Percentiles rank a stretch among this genome's conserved stretches.
Conservation (phyloP, 2,113 vertebrate genomes). For the Bolborhynchus lineola region DNA sequence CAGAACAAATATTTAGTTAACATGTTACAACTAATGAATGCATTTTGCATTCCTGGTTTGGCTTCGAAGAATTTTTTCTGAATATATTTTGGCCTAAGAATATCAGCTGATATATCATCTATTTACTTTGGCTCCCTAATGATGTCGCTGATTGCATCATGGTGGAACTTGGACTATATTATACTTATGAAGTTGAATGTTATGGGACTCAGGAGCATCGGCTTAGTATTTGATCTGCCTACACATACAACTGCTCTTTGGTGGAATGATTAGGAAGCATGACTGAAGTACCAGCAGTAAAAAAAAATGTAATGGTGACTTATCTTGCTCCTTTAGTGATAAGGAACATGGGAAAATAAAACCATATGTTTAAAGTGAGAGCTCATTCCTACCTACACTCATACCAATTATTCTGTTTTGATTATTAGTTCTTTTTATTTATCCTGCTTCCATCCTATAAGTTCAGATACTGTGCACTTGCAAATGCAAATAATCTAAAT, state of each 20-base stretch:
- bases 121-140: constrained; percentile 26
- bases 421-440: not conserved
- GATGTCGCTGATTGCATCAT: not conserved
- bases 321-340: not conserved
- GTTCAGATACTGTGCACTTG: not conserved
- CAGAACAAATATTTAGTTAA: constrained; percentile 23
- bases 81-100: not conserved
- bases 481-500: not conserved
- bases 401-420: not conserved
- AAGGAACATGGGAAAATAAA: not conserved
- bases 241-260: not conserved
- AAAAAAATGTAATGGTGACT: not conserved
- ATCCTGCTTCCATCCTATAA: not conserved
- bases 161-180: not conserved
- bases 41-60: not conserved
- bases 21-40: not conserved
- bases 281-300: not conserved
- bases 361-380: not conserved
- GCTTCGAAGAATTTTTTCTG: constrained; percentile 17
- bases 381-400: not conserved
- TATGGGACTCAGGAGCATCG: not conserved
- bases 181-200: not conserved
- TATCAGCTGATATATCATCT: constrained; percentile 11
- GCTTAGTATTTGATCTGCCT: not conserved
- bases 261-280: not conserved